A percentile compares a stretch with the other conserved stretches of the same genome.
phyloP scores from a whole-genome alignment of 2,113 vertebrate genomes.

The Camelus dromedarius region DNA sequence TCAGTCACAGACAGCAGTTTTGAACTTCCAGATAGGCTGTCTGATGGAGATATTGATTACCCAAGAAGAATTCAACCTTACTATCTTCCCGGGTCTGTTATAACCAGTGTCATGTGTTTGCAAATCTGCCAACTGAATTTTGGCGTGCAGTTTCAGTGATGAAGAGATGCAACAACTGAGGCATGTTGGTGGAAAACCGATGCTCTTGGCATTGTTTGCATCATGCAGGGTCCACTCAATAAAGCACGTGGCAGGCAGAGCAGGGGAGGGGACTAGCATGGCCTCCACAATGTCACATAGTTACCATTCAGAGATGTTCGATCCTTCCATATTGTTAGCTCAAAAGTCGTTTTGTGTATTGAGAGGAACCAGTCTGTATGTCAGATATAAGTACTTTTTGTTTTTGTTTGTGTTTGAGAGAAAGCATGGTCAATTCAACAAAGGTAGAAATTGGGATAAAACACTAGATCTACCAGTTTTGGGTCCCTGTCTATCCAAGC shows the following conservation, averaged over 20 bases:
- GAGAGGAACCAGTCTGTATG: neutral
- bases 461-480: neutral
- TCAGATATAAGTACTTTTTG: neutral
- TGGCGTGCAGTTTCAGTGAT: neutral
- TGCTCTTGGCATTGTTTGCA: neutral
- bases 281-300: neutral
- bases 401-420: neutral
- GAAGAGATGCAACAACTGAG: neutral
- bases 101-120: neutral
- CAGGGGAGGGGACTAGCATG: neutral
- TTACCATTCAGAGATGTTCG: neutral
- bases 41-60: neutral
- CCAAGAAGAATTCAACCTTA: neutral
- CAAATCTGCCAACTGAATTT: neutral
- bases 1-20: neutral
- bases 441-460: neutral
- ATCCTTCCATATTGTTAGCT: neutral
- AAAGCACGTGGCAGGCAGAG: neutral
- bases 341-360: neutral
- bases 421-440: neutral
- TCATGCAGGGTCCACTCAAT: neutral
- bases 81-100: neutral
- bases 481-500: no score
- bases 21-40: neutral
- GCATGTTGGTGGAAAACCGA: neutral